A percentile compares a stretch with the other conserved stretches of the same genome.
phyloP scores from a whole-genome alignment of 2,888 invertebrate genomes.

The Teleogryllus oceanicus region DNA sequence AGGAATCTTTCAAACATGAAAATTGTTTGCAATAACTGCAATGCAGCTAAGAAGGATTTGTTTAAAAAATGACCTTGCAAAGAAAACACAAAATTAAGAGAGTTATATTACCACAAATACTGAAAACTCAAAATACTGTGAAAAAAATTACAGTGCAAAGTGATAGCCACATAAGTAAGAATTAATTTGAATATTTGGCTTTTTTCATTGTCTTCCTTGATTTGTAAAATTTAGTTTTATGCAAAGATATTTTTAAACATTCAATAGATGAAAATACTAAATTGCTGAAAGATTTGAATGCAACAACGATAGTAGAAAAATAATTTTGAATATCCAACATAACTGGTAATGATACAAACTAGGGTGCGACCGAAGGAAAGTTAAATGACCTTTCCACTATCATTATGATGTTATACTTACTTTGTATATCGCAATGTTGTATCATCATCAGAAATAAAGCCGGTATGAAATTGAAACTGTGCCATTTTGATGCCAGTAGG shows the following conservation, averaged over 20 bases:
- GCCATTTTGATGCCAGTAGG: conserved; percentile 82
- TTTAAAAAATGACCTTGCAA: too few species aligned
- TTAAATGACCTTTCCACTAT: background rate
- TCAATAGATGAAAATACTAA: background rate
- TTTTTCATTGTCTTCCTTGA: too few species aligned
- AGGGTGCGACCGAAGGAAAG: background rate
- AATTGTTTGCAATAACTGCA: too few species aligned
- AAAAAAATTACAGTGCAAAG: too few species aligned
- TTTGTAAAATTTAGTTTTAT: too few species aligned
- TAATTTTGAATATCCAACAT: background rate
- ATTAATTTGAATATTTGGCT: too few species aligned
- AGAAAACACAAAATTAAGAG: too few species aligned
- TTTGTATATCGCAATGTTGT: conserved; percentile 70
- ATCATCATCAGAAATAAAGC: conserved; percentile 72
- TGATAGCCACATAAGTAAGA: too few species aligned
- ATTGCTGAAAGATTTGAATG: background rate
- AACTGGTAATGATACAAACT: background rate
- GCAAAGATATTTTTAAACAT: too few species aligned
- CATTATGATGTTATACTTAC: conserved; percentile 44
- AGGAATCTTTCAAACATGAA: background rate
- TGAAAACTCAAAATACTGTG: too few species aligned
- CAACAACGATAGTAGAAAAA: background rate
- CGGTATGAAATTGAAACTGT: conserved; percentile 85
- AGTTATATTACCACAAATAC: too few species aligned
- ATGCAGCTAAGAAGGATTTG: too few species aligned